Conservation (phyloP, 2,797 vertebrate genomes). For the Acrocephalus scirpaceus region DNA sequence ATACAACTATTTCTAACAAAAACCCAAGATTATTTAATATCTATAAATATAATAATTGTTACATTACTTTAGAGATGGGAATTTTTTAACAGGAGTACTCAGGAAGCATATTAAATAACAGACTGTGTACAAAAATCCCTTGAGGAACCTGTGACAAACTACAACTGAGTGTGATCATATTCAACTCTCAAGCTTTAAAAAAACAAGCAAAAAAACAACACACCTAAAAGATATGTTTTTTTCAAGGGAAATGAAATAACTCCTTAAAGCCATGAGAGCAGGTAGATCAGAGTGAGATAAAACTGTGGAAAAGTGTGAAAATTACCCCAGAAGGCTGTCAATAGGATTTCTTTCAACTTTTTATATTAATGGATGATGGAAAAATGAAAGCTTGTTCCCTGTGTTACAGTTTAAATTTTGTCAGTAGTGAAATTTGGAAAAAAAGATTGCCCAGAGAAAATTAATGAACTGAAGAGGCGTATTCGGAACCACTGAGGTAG, state of each 20-base stretch:
- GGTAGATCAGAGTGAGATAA: background rate
- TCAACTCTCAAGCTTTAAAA: background rate
- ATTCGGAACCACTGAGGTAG: background rate
- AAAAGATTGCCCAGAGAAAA: background rate
- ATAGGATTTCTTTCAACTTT: background rate
- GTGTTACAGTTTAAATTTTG: background rate
- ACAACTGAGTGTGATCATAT: background rate
- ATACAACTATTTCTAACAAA: background rate
- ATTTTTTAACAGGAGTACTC: background rate
- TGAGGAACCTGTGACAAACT: background rate
- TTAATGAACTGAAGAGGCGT: rapidly evolving
- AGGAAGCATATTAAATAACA: background rate
- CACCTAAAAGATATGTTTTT: background rate
- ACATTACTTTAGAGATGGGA: background rate
- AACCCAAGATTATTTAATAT: background rate
- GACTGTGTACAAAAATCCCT: background rate
- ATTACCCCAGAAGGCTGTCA: background rate
- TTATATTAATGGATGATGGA: background rate
- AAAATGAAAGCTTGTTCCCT: background rate
- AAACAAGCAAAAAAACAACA: background rate
- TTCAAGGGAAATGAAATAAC: background rate
- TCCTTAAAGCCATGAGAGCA: background rate
- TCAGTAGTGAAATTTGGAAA: background rate
- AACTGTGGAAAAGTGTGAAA: background rate
- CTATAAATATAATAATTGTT: background rate